These are phyloP conservation scores for Onychostruthus taczanowskii DNA, from an alignment of 2,113 vertebrate species.

Conservation along the genomic window DNA sequence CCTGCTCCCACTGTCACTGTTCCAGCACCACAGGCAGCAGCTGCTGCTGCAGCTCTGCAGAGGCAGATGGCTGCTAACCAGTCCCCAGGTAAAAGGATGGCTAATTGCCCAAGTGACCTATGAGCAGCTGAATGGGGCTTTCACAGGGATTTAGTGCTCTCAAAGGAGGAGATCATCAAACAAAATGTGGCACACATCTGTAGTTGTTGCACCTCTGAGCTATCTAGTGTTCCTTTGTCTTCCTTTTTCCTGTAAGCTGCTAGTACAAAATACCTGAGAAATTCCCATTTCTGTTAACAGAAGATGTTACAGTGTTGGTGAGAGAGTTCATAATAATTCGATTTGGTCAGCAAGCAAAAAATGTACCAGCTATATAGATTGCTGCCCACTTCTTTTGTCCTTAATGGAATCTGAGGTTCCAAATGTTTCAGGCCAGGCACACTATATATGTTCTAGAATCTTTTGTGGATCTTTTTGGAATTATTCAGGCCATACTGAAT, in stretches of 20 bases:
- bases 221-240: background rate
- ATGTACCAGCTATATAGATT: background rate
- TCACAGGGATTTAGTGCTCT: background rate
- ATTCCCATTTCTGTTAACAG: background rate
- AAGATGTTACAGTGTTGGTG: background rate
- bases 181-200: background rate
- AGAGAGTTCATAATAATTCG: background rate
- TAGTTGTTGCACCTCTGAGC: background rate
- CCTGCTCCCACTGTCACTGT: slow-evolving; percentile 79
- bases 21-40: slow-evolving; percentile 89
- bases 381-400: background rate
- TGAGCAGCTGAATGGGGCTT: background rate
- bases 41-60: slow-evolving; percentile 85
- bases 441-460: background rate
- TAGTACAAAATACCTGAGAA: background rate
- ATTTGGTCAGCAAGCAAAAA: background rate
- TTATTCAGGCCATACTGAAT: background rate
- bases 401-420: background rate
- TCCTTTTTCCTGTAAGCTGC: background rate
- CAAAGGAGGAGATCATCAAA: background rate
- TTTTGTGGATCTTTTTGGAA: background rate
- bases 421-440: background rate
- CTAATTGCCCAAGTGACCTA: background rate
- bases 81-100: slow-evolving; percentile 76
- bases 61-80: slow-evolving; percentile 91